phyloP scores from a whole-genome alignment of 1,140 invertebrate species.

The Drusus annulatus region DNA sequence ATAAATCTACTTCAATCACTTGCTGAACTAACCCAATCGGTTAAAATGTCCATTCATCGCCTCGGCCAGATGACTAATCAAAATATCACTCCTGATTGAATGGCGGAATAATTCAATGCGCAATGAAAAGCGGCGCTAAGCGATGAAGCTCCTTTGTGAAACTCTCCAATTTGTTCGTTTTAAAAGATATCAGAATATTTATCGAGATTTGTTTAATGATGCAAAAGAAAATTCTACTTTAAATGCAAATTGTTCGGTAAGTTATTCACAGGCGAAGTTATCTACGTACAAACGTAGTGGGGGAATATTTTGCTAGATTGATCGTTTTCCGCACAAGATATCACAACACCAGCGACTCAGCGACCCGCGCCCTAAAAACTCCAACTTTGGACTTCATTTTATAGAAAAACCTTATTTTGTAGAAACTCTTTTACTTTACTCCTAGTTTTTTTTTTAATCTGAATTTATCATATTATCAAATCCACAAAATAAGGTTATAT shows the following conservation, averaged over 20 bases:
- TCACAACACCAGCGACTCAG: constrained; percentile 25
- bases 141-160: not conserved
- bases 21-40: too few species aligned
- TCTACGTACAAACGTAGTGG: constrained; percentile 28
- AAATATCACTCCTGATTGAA: not conserved
- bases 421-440: too few species aligned
- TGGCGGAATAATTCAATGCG: not conserved
- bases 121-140: not conserved
- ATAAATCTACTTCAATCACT: too few species aligned
- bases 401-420: too few species aligned
- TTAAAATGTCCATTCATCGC: not conserved
- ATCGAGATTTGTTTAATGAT: constrained; percentile 42
- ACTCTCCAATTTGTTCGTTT: constrained; percentile 24
- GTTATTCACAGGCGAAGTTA: constrained; percentile 42
- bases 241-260: constrained; percentile 41
- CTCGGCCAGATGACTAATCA: not conserved
- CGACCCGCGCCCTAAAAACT: too few species aligned
- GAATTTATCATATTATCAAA: too few species aligned
- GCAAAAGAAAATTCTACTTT: constrained; percentile 42
- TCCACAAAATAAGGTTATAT: too few species aligned
- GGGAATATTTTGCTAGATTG: constrained; percentile 39
- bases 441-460: too few species aligned
- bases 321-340: constrained; percentile 41
- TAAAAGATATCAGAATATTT: constrained; percentile 29
- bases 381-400: too few species aligned